These are phyloP conservation scores for Erebia aethiops DNA, from an alignment of 2,888 invertebrate genomes.

Conservation along the genomic window DNA sequence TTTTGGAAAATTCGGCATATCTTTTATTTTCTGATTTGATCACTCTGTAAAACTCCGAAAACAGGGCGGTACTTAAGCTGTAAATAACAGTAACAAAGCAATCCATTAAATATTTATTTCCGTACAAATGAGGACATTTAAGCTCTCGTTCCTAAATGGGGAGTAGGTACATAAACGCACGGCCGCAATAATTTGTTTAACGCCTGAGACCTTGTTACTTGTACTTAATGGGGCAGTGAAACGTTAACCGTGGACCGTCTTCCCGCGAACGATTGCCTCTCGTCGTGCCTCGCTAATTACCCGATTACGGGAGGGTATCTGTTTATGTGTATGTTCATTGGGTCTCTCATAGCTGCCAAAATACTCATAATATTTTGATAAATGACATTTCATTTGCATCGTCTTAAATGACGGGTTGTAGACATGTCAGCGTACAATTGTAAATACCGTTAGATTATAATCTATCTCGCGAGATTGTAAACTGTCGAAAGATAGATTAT, in stretches of 20 bases:
- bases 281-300: conserved; percentile 21
- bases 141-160: conserved; percentile 54
- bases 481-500: too few relatives aligned
- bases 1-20: too few relatives aligned
- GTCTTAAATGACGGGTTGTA: too few relatives aligned
- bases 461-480: too few relatives aligned
- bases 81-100: conserved; percentile 39
- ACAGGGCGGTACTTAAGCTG: neutral
- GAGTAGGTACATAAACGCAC: conserved; percentile 55
- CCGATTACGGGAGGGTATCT: neutral
- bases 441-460: too few relatives aligned
- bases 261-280: conserved; percentile 37
- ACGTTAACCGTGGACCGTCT: conserved; percentile 52
- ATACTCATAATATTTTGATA: too few relatives aligned
- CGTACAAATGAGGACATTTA: conserved; percentile 55
- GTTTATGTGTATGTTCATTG: neutral
- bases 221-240: conserved; percentile 64
- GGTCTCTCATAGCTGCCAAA: too few relatives aligned
- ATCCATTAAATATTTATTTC: conserved; percentile 60
- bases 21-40: too few relatives aligned
- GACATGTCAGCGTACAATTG: too few relatives aligned
- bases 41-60: neutral
- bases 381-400: too few relatives aligned
- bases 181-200: conserved; percentile 20
- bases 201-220: conserved; percentile 42